Conservation (phyloP, 2,888 invertebrate genomes). For the Crematogaster levior region DNA sequence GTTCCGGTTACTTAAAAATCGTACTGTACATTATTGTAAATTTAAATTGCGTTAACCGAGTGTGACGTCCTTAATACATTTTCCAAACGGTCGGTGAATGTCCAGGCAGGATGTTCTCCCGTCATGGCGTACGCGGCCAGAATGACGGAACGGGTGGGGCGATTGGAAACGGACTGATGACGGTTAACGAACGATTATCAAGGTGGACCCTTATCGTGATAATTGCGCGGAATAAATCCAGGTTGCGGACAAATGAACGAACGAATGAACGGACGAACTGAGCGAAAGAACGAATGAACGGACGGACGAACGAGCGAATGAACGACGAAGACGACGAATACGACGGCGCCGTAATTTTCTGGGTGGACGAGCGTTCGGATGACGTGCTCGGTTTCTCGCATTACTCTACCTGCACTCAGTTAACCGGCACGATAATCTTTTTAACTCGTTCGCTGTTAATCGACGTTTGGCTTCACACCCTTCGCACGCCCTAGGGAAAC, state of each 20-base stretch:
- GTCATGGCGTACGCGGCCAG: neutral
- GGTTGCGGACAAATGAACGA: conserved; percentile 46
- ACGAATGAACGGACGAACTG: conserved; percentile 18
- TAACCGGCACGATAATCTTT: conserved; percentile 69
- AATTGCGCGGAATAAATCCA: conserved; percentile 82
- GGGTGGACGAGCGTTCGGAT: conserved; percentile 67
- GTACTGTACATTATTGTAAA: neutral
- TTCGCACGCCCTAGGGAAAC: conserved; percentile 25
- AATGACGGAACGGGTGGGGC: conserved; percentile 31
- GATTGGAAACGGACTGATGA: conserved; percentile 48
- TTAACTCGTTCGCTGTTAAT: conserved; percentile 64
- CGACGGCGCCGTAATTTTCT: conserved; percentile 71
- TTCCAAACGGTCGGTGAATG: conserved; percentile 31
- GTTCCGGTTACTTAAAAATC: neutral
- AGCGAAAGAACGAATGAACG: conserved; percentile 20
- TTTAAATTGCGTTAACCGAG: conserved; percentile 48
- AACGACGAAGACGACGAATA: conserved; percentile 53
- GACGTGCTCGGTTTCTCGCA: conserved; percentile 55
- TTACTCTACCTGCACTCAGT: conserved; percentile 42
- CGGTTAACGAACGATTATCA: conserved; percentile 83
- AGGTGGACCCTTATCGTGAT: conserved; percentile 79
- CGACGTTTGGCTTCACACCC: conserved; percentile 62
- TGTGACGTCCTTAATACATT: conserved; percentile 25
- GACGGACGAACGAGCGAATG: conserved; percentile 44
- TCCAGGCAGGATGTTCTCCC: conserved; percentile 29